Base-by-base conservation (phyloP, 1,140 invertebrate species). In the Potamilus streckersoni region DNA sequence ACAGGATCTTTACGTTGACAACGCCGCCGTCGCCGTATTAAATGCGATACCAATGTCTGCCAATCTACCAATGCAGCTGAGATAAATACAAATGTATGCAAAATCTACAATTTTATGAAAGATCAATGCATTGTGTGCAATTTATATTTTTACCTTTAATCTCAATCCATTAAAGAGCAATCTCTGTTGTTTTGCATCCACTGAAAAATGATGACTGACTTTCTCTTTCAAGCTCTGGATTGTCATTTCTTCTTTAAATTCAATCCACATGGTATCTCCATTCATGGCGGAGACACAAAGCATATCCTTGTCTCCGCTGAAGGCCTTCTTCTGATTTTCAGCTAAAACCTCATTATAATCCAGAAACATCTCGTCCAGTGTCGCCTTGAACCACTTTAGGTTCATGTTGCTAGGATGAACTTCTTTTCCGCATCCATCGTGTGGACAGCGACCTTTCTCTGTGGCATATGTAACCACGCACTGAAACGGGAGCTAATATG, bases 211-310 rank as follows among this genome's bases (percentile, higher is more conserved):
- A 31, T 31, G 55, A 23, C 69, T 19, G 12, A 79, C 69, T 67
- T 72, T n/a, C 31, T 67, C 64, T 58, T 79, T 79, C 66, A 79
- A 17, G 49, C 69, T 31, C 8, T 27, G 14, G 31, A 79, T 65
- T 8, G 78, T 76, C 73, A 76, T 76, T 8, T 65, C 20, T 15
- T 59, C 20, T 20, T 61, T 70, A 62, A 55, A 74, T 12, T 23
- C 15, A 12, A 78, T n/a, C 57, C 64, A 66, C 4, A 60, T 61
- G 4, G 64, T 69, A 20, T 78, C 76, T 19, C 76, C 76, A 62
- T 78, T 78, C 67, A 78, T 69, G 19, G 71, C 57, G 14, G 70
- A 73, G 60, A 78, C 71, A 17, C 38, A 60, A n/a, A 74, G 31
- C 17, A 65, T 55, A 16, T 20, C 55, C 27, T 60, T 56, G 1